These are phyloP conservation scores for Carposina sasakii DNA, from an alignment of 1,140 invertebrate species.

Conservation along the genomic window DNA sequence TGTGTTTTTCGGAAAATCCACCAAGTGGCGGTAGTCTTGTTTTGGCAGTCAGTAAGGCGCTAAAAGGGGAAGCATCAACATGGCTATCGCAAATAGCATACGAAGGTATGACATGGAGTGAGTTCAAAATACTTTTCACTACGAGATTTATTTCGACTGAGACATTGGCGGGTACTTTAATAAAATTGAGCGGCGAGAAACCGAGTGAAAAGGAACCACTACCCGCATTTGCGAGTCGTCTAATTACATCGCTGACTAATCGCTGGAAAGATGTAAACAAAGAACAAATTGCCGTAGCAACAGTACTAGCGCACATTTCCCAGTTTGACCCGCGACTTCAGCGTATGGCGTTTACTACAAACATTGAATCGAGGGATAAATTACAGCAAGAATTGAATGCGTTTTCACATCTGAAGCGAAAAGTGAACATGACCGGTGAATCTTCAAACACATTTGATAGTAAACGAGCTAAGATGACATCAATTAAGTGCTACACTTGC, in stretches of 20 bases:
- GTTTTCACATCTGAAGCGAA: conserved; percentile 22
- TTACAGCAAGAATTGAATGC: conserved; percentile 24
- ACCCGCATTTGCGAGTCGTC: conserved; percentile 20
- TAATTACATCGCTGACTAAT: conserved; percentile 17
- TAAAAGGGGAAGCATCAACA: conserved; percentile 28
- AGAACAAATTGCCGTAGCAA: conserved; percentile 23
- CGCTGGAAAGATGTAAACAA: conserved; percentile 22
- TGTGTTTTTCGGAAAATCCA: conserved; percentile 19
- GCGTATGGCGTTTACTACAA: conserved; percentile 22
- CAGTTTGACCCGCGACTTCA: conserved; percentile 22
- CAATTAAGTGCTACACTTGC: no score
- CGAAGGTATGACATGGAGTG: conserved; percentile 31
- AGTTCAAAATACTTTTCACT: conserved; percentile 33
- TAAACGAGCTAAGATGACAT: conserved; percentile 10
- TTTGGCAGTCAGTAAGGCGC: conserved; percentile 18
- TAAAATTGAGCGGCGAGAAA: conserved; percentile 17
- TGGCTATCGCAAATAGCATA: conserved; percentile 43
- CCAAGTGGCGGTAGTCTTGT: conserved; percentile 18
- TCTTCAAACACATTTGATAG: conserved; percentile 5
- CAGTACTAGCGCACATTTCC: conserved; percentile 20
- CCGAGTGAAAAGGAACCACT: conserved; percentile 25
- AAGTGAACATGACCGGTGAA: conserved; percentile 11
- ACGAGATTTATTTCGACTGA: conserved; percentile 31
- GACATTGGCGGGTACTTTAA: conserved; percentile 30
- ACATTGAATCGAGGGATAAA: conserved; percentile 17